Conservation (phyloP, 2,888 invertebrate genomes). For the Eristalinus aeneus region DNA sequence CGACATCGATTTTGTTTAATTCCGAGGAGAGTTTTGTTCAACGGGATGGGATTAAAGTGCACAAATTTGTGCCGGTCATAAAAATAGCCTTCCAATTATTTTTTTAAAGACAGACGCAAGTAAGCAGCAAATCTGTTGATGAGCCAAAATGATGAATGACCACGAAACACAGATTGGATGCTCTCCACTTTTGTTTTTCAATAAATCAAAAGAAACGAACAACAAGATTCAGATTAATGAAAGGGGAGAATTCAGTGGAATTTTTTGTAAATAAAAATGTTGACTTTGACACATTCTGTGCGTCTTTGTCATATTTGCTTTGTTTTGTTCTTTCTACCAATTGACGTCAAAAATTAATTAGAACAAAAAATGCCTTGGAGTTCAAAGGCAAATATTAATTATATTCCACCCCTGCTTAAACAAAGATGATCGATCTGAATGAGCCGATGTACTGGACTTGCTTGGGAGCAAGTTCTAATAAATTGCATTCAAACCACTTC, state of each 20-base stretch:
- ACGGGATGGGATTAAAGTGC: background rate
- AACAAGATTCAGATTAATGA: slow-evolving; percentile 33
- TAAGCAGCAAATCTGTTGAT: slow-evolving; percentile 43
- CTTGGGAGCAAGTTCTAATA: background rate
- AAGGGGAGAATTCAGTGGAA: slow-evolving; percentile 32
- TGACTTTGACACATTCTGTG: slow-evolving; percentile 14
- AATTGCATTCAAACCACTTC: slow-evolving; percentile 35
- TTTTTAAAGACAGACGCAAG: background rate
- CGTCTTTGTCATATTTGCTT: background rate
- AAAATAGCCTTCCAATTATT: slow-evolving; percentile 34
- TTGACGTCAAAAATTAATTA: slow-evolving; percentile 52
- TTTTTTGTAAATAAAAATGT: slow-evolving; percentile 26
- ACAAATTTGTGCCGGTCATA: slow-evolving; percentile 25
- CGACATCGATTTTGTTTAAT: slow-evolving; percentile 24
- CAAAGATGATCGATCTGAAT: background rate
- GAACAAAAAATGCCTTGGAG: background rate
- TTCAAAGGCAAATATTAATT: slow-evolving; percentile 1
- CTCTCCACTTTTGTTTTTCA: slow-evolving; percentile 16
- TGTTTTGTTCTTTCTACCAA: slow-evolving; percentile 2
- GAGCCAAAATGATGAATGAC: slow-evolving; percentile 48
- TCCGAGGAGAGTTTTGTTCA: background rate
- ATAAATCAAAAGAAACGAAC: slow-evolving; percentile 15
- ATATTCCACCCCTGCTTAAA: background rate
- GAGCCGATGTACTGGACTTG: background rate
- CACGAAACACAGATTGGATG: slow-evolving; percentile 28